phyloP scores from a whole-genome alignment of 1,140 invertebrate species.

The Tetranychus cinnabarinus region DNA sequence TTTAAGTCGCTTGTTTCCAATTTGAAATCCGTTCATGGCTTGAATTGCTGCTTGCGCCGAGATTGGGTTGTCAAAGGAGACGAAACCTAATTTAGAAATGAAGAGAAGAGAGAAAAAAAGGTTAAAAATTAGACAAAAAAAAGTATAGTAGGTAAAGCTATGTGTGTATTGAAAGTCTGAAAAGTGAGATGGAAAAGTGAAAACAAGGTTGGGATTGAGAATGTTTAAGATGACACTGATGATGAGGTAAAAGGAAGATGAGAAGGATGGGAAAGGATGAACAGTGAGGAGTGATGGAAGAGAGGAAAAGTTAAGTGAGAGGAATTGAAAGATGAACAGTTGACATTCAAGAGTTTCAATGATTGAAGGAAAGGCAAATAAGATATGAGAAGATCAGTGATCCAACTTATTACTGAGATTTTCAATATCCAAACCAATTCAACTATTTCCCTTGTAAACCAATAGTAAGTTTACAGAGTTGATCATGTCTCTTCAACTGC shows the following conservation, averaged over 20 bases:
- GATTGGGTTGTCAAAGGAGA: conserved; percentile 77
- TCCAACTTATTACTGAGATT: too few species aligned
- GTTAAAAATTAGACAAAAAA: neutral
- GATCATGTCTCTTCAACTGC: too few species aligned
- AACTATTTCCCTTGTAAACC: too few species aligned
- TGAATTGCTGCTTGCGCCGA: conserved; percentile 85
- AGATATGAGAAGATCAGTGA: too few species aligned
- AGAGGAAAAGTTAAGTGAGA: neutral
- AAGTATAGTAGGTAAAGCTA: neutral
- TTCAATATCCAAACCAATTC: too few species aligned
- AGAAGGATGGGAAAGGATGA: neutral
- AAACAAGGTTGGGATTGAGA: too few species aligned
- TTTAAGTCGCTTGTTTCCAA: conserved; percentile 87
- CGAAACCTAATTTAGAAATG: conserved; percentile 40
- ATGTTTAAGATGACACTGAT: too few species aligned
- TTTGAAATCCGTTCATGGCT: conserved; percentile 91
- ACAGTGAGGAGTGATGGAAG: neutral
- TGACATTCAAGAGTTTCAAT: neutral
- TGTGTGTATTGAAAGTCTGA: neutral
- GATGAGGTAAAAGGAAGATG: neutral
- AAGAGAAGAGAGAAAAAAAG: neutral
- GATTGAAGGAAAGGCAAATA: too few species aligned
- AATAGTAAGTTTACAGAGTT: too few species aligned
- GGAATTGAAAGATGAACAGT: neutral
- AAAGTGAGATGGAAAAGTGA: neutral